Conservation (phyloP, 2,797 vertebrate species). For the Pogonophryne albipinna region DNA sequence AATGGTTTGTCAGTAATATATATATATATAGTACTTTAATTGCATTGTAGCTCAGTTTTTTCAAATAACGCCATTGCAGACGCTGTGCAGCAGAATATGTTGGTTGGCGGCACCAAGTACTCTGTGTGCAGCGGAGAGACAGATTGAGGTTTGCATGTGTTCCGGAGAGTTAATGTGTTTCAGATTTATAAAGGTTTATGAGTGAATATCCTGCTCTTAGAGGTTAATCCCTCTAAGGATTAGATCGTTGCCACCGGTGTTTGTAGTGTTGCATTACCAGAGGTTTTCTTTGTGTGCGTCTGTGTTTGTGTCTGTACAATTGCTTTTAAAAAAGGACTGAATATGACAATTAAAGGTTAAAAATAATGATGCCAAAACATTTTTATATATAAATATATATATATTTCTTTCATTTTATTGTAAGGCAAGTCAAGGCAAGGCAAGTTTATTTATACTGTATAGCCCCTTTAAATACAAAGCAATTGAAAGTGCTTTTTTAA, state of each 20-base stretch:
- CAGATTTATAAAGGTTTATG: slow-evolving; percentile 78
- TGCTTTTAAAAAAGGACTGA: neutral
- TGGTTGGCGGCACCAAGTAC: slow-evolving; percentile 25
- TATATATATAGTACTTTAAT: slow-evolving; percentile 5
- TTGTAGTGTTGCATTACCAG: slow-evolving; percentile 45
- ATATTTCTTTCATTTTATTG: neutral
- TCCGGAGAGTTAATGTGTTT: slow-evolving; percentile 67
- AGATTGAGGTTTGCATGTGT: slow-evolving; percentile 75
- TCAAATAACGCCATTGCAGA: slow-evolving; percentile 18
- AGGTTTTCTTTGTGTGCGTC: slow-evolving; percentile 9
- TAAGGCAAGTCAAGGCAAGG: no score
- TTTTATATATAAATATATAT: neutral
- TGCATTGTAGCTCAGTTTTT: slow-evolving; percentile 19
- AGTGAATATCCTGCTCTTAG: slow-evolving; percentile 74
- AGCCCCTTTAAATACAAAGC: no score
- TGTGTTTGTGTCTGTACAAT: slow-evolving; percentile 24
- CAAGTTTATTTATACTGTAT: neutral
- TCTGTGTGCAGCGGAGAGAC: slow-evolving; percentile 43
- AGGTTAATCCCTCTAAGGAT: slow-evolving; percentile 77
- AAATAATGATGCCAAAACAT: slow-evolving; percentile 8
- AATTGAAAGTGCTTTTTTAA: no score
- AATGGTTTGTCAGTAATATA: slow-evolving; percentile 16
- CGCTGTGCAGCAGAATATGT: slow-evolving; percentile 18
- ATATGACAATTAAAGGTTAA: slow-evolving; percentile 16
- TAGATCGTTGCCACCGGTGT: slow-evolving; percentile 56